Base-by-base conservation (phyloP, 2,888 invertebrate genomes). In the Steinernema hermaphroditum region DNA sequence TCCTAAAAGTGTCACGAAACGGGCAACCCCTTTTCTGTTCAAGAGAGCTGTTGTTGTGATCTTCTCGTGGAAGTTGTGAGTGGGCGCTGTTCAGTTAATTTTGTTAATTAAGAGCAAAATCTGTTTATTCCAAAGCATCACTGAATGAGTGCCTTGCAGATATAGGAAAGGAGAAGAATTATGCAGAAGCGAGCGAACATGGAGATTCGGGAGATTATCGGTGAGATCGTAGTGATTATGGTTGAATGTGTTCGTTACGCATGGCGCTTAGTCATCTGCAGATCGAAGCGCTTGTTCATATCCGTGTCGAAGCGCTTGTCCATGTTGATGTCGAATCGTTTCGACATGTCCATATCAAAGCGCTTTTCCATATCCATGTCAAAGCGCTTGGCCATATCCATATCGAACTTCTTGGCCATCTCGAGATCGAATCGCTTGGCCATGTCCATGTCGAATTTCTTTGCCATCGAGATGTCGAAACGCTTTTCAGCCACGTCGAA, bases 271-370 rank as follows among this genome's bases (percentile, higher is more conserved):
- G 24, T 62, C 62, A 62, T 62, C 34, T 29, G 32, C 16, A 62
- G 62, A 29, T 62, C 62, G 32, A 62, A 62, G 62, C 62, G 62
- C 16, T 62, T 62, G 32, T 9, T 4, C 62, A 62, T 62, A 2
- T 27, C 62, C 9, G 32, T 27, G 6, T 62, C 62, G 62, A 62
- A 62, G 16, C 32, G 9, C n/a, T 62, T 62, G 14, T 29, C 2
- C 62, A 62, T 62, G 32, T 27, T 32, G 32, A 62, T 27, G 2
- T 62, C 62, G 32, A 62, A 62, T 4, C 32, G 29, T 16, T 62
- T 62, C 2, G 6, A 22, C 62, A 62, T 29, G 8, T 2, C 6
- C 34, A 62, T 16, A 27, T 62, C 62, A 16, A 62, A 62, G 2
- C 32, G 1, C 34, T 62, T 62, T 2, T 29, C 8, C 62, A 62